Conservation (phyloP, 2,888 invertebrate species). For the Caenorhabditis sp. region DNA sequence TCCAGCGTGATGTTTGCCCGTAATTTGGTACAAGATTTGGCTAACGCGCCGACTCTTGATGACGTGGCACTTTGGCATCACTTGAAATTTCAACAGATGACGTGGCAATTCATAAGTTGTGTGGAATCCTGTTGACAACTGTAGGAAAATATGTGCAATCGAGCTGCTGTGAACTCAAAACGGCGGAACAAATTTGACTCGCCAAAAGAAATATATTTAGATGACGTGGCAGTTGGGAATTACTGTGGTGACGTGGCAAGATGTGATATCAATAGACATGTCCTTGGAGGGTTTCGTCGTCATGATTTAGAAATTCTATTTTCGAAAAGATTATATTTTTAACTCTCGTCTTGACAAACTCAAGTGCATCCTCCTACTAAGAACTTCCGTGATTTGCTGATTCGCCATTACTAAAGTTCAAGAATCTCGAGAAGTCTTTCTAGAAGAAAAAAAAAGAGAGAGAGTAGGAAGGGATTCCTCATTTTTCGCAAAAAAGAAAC, state of each 20-base stretch:
- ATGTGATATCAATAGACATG: no score
- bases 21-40: no score
- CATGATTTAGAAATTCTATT: no score
- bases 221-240: background rate
- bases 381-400: background rate
- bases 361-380: background rate
- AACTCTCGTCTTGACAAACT: background rate
- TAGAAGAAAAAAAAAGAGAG: background rate
- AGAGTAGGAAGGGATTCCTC: no score
- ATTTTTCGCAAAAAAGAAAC: background rate
- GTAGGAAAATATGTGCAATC: background rate
- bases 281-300: background rate
- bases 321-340: no score
- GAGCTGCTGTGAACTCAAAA: background rate
- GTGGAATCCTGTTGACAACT: background rate
- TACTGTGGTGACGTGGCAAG: background rate
- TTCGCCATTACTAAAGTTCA: background rate
- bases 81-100: background rate
- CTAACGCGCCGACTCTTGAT: no score
- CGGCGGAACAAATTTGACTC: constrained; percentile 9
- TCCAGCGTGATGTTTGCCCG: no score
- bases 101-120: background rate
- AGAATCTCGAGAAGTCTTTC: background rate
- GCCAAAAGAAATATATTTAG: background rate
- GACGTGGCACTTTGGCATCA: background rate